phyloP scores from a whole-genome alignment of 1,140 invertebrate genomes.

The Brachionus rotundiformis region DNA sequence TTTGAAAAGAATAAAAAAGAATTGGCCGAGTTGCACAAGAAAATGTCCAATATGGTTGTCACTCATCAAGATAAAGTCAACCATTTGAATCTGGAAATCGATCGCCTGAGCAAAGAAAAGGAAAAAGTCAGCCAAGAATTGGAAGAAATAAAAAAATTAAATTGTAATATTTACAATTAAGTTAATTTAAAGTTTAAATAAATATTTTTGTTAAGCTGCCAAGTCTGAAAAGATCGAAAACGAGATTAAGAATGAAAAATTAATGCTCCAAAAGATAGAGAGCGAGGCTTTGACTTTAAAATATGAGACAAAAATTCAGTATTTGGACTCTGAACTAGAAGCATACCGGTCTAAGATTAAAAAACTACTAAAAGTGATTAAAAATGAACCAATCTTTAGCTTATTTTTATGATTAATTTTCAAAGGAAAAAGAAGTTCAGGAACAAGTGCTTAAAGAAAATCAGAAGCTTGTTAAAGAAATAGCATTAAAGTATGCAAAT shows the following conservation, averaged over 20 bases:
- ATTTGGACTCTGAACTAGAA: conserved; percentile 44
- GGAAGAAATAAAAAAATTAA: not conserved
- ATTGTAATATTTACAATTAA: not conserved
- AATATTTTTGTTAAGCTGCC: not conserved
- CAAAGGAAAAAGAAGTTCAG: conserved; percentile 47
- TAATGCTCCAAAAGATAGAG: conserved; percentile 35
- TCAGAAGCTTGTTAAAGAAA: conserved; percentile 49
- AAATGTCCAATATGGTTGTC: not conserved
- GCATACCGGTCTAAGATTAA: conserved; percentile 31
- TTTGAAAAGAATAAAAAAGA: conserved; percentile 48
- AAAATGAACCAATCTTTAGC: not conserved
- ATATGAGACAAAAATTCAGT: conserved; percentile 49
- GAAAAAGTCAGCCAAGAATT: conserved; percentile 9
- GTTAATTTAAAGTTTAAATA: not conserved
- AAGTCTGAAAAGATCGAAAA: conserved; percentile 41
- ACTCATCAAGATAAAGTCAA: conserved; percentile 20
- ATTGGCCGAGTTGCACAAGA: conserved; percentile 1
- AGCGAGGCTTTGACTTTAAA: not conserved
- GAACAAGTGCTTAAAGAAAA: conserved; percentile 50
- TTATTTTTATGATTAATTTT: not conserved
- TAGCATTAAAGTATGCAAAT: conserved; percentile 45
- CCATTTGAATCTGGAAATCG: not conserved
- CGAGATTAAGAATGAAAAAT: conserved; percentile 41
- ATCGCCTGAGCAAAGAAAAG: conserved; percentile 35
- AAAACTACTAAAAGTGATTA: conserved; percentile 31